phyloP scores from a whole-genome alignment of 2,113 vertebrate species.

The Sciurus niger region DNA sequence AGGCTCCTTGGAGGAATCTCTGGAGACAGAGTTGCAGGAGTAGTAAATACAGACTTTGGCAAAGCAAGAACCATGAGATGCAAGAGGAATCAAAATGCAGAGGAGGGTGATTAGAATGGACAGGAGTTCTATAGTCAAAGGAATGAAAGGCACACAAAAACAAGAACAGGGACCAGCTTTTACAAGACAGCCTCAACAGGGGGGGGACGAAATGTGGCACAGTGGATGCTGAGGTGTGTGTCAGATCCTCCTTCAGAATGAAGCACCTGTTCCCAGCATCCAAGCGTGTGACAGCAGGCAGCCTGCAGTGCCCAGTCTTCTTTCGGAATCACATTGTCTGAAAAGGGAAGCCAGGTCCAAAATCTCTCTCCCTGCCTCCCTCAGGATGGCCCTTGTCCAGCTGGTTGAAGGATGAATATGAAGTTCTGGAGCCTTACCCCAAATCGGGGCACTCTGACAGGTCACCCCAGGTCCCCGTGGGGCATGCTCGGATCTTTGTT shows the following conservation, averaged over 20 bases:
- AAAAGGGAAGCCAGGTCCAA: neutral
- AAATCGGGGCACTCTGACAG: too few species aligned
- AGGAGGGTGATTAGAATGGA: neutral
- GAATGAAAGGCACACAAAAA: neutral
- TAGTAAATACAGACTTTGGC: neutral
- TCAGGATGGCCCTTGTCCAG: neutral
- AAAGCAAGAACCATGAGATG: neutral
- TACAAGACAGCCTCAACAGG: neutral
- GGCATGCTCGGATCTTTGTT: neutral
- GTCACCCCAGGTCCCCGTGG: fast-evolving
- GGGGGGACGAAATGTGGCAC: fast-evolving
- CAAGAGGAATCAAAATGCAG: neutral
- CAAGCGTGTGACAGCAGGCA: too few species aligned
- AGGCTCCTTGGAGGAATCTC: neutral
- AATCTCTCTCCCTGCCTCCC: neutral
- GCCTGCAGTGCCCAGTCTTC: neutral
- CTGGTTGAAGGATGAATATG: neutral
- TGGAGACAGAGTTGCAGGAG: neutral
- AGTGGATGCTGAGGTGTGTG: fast-evolving
- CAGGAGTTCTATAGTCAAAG: neutral
- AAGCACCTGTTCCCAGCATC: neutral
- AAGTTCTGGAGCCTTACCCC: neutral
- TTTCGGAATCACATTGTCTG: neutral
- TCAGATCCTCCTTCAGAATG: neutral
- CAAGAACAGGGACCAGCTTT: neutral